These are phyloP conservation scores for Rhyacophila brunnea DNA, from an alignment of 1,140 invertebrate species.

Conservation along the genomic window DNA sequence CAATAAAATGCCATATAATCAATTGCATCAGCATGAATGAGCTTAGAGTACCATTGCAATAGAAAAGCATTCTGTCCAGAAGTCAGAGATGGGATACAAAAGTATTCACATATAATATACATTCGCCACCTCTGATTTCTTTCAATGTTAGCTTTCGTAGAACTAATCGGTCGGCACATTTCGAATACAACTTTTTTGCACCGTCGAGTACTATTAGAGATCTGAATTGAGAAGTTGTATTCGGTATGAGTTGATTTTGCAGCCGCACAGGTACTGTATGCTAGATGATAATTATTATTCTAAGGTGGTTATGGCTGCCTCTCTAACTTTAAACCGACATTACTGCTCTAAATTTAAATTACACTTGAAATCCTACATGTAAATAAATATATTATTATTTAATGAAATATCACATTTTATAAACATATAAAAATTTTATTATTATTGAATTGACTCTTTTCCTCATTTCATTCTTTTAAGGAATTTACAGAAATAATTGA, in stretches of 20 bases:
- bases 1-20: constrained; percentile 24
- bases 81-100: constrained; percentile 14
- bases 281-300: constrained; percentile 2
- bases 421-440: too few species aligned
- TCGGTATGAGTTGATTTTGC: constrained; percentile 24
- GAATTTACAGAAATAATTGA: too few species aligned
- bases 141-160: constrained; percentile 32
- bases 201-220: too few species aligned
- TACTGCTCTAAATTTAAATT: constrained; percentile 26
- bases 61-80: constrained; percentile 27
- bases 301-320: not conserved
- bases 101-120: constrained; percentile 2
- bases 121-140: constrained; percentile 12
- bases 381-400: too few species aligned
- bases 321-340: constrained; percentile 16
- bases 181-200: constrained; percentile 7
- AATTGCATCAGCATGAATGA: constrained; percentile 33
- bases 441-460: too few species aligned
- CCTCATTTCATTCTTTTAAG: too few species aligned
- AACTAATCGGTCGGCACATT: constrained; percentile 23
- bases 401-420: too few species aligned
- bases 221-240: not conserved
- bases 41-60: constrained; percentile 30
- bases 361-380: not conserved
- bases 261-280: constrained; percentile 28